Base-by-base conservation (phyloP, 2,797 vertebrate genomes). In the Hypotaenidia okinawae region DNA sequence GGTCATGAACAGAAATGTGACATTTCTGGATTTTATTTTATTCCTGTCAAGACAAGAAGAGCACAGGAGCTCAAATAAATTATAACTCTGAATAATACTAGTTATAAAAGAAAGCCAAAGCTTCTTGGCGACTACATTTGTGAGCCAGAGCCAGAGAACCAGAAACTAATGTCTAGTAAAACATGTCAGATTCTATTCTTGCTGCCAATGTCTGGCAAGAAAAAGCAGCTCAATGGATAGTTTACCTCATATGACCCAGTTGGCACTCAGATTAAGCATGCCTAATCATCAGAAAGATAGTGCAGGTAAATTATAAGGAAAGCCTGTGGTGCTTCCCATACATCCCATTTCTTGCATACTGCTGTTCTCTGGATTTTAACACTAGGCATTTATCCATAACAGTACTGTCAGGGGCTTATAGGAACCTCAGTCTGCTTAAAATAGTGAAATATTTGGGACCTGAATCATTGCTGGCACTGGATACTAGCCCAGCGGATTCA, bases 101-200 rank as follows among this genome's bases (percentile, higher is more conserved):
- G 78, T 90, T 92, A 75, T 87, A 94, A 77, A 91, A 83, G 87
- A 84, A 96, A 93, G 91, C 95, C 89, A 96, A 55, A 95, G 54
- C 55, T 92, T 93, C 93, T 92, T 93, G 95, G 92, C 77, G 1
- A 87, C 45, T 0, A 18, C 27, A 83, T 89, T 84, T 84, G 33
- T 11, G 9, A 96, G 39, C 33, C 39, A 61, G 81, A 96, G 94
- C 88, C 96, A 96, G 84, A 91, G 82, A 93, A 87, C 70, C 59
- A 96, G 90, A 90, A 96, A 97, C 87, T 93, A 90, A 96, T 83
- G 95, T 96, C 96, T 96, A 91, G 87, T 95, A 95, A 96, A 94
- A 95, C 67, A 94, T 95, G 91, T 96, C 83, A 95, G 84, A 94
- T 91, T 93, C 86, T 89, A 63, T 89, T 96, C 77, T 82, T 94